Evolutionary conservation across 2,113 vertebrate genomes (phyloP), one percentile per base, ranked within the genome.

Genomic region (Apaloderma vittatum): DNA sequence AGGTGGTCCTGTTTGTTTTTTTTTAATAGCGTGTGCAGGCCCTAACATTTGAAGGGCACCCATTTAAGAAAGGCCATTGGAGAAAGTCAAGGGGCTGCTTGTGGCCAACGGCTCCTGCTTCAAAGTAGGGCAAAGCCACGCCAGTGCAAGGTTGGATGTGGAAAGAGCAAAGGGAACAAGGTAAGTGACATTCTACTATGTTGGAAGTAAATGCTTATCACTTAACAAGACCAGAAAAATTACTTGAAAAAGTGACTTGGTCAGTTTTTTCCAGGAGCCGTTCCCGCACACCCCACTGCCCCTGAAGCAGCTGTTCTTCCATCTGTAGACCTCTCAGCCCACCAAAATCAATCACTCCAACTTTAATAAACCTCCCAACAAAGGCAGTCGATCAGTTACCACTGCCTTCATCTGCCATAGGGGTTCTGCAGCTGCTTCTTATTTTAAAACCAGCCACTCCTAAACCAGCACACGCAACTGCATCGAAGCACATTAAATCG

Each of bases 331-430:
- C 86, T 12, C 48, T 66, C 7, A 2, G 49, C 34, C 95, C 67
- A 74, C 37, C 81, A 74, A 66, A 90, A 96, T 94, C 63, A 80
- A 77, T 83, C 76, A 68, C n/a, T 66, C 70, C 75, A 90, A 80
- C 51, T 92, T 89, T 67, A 90, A 92, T 85, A 85, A 93, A 70
- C 58, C 90, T 86, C 34, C 87, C 5, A 24, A 75, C 67, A 76
- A 87, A 63, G 82, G 66, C 70, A 88, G 66, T 40, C 90, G 84
- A 96, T 93, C 88, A 92, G 62, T 96, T 63, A 65, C 70, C 29
- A 57, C 52, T 86, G 49, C 68, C 90, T 92, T 76, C 46, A 80
- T 78, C 72, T 83, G 49, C 67, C 26, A 75, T 1, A 43, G 36
- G 37, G 29, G 21, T 63, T 92, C 45, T 63, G 62, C 85, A 85